These are phyloP conservation scores for Geopemphigus sp. DNA, from an alignment of 1,140 invertebrate species.

Conservation along the genomic window DNA sequence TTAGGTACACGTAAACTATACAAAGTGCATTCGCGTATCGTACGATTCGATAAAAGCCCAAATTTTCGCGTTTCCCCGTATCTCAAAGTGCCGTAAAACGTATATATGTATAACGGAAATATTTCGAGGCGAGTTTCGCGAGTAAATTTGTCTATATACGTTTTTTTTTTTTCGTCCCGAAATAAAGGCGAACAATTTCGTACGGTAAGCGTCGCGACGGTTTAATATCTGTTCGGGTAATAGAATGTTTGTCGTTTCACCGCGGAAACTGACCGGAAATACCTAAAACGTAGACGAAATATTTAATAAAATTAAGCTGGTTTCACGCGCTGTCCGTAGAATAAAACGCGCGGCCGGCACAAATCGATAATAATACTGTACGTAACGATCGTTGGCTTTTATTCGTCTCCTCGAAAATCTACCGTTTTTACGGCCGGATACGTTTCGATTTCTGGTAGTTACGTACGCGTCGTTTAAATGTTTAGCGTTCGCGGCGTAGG, in stretches of 20 bases:
- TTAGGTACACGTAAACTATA: constrained; percentile 5
- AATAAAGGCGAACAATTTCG: background rate
- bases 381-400: too few species aligned
- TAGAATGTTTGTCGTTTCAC: background rate
- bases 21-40: too few species aligned
- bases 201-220: background rate
- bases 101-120: background rate
- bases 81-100: constrained; percentile 4
- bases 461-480: too few species aligned
- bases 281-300: constrained; percentile 2
- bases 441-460: too few species aligned
- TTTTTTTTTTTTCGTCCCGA: constrained; percentile 14
- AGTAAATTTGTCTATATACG: too few species aligned
- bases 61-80: background rate
- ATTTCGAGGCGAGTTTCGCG: background rate
- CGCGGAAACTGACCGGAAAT: background rate
- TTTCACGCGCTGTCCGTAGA: background rate
- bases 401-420: too few species aligned
- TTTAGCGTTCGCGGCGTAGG: too few species aligned
- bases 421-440: too few species aligned
- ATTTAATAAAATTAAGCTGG: constrained; percentile 9
- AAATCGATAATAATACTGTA: too few species aligned
- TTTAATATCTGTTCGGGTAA: constrained; percentile 17
- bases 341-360: too few species aligned
- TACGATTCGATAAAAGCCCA: constrained; percentile 4